Evolutionary conservation across 2,797 vertebrate genomes (phyloP).

Genomic region (Pantherophis vulpinus): DNA sequence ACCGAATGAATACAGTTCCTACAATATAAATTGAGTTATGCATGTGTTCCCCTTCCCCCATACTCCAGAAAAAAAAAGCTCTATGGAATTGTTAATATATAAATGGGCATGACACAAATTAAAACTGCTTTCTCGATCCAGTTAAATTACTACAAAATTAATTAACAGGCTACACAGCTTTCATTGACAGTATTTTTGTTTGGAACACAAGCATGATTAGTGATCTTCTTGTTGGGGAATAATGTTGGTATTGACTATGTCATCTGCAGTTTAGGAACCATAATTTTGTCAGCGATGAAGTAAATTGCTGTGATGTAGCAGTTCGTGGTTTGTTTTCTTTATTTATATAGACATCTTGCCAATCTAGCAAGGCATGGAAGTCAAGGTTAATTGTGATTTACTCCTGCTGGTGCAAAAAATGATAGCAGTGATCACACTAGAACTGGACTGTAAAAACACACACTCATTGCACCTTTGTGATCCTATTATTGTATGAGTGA

Average conservation of each 20-base stretch:
- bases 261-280: not conserved
- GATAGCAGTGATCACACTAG: not conserved
- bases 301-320: not conserved
- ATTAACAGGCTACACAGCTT: not conserved
- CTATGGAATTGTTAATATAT: not conserved
- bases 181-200: not conserved
- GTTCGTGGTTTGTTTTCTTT: not conserved
- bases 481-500: not conserved
- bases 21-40: not conserved
- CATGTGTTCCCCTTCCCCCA: not conserved
- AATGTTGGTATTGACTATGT: not conserved
- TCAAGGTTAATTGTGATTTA: not conserved
- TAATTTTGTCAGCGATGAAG: not conserved
- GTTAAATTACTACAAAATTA: not conserved
- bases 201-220: not conserved
- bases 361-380: not conserved
- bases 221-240: not conserved
- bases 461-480: not conserved
- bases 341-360: not conserved
- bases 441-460: not conserved
- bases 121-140: not conserved
- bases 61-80: not conserved
- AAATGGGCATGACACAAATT: not conserved
- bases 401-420: not conserved
- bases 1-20: not conserved